Percentiles rank a stretch among this genome's conserved stretches.
Evolutionary conservation across 2,797 vertebrate species (phyloP).

Genomic region (Crypturellus tataupa): DNA sequence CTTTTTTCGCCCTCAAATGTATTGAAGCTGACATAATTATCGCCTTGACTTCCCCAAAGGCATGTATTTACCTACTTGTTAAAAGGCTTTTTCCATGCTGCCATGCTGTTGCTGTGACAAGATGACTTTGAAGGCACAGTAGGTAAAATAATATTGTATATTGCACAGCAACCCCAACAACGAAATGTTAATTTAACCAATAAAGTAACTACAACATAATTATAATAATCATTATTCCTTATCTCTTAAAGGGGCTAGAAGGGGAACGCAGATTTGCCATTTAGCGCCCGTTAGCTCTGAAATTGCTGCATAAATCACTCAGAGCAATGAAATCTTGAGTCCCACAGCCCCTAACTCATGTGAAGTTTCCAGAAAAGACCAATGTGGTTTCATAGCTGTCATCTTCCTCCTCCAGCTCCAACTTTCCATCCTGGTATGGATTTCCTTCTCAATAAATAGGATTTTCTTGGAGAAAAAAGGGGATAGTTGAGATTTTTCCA

Average conservation of each 20-base stretch:
- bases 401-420: neutral
- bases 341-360: neutral
- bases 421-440: neutral
- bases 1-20: conserved; percentile 73
- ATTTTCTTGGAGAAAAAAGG: neutral
- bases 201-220: conserved; percentile 80
- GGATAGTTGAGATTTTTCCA: neutral
- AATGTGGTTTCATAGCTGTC: neutral
- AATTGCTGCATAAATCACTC: conserved; percentile 74
- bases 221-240: conserved; percentile 80
- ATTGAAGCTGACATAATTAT: conserved; percentile 83
- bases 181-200: conserved; percentile 85
- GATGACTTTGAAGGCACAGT: conserved; percentile 82
- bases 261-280: conserved; percentile 74
- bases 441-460: neutral
- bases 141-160: conserved; percentile 83
- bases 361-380: neutral
- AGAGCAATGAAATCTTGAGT: conserved; percentile 25
- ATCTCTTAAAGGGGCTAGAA: conserved; percentile 80
- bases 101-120: conserved; percentile 84
- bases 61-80: conserved; percentile 83
- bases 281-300: conserved; percentile 60
- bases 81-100: conserved; percentile 80
- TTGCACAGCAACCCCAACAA: conserved; percentile 80
- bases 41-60: conserved; percentile 79